A percentile compares a stretch with the other conserved stretches of the same genome.
Conservation (phyloP, 1,140 invertebrate species). For the Sinonovacula constricta region DNA sequence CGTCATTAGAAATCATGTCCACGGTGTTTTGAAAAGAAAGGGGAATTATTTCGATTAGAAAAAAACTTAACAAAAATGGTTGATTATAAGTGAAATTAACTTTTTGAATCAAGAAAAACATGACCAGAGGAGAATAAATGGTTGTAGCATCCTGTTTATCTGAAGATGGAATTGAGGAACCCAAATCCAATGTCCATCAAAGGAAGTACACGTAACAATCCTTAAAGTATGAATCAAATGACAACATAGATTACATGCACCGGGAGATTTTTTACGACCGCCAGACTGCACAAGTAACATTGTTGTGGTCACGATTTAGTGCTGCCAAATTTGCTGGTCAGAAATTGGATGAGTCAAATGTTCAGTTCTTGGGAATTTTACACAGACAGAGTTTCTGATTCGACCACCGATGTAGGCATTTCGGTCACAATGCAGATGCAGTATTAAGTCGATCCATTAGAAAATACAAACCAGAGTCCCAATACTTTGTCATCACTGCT, state of each 20-base stretch:
- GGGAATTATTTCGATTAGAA: too few relatives aligned
- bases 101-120: conserved; percentile 29
- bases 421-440: not conserved
- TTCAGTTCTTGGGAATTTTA: not conserved
- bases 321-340: not conserved
- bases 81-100: conserved; percentile 22
- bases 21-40: too few relatives aligned
- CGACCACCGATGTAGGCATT: not conserved
- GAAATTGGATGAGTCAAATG: not conserved
- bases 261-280: not conserved
- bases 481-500: not conserved
- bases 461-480: not conserved
- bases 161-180: not conserved
- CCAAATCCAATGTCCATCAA: not conserved
- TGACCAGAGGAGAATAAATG: not conserved
- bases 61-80: too few relatives aligned
- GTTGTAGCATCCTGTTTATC: not conserved
- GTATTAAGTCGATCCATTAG: not conserved
- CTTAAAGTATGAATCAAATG: too few relatives aligned
- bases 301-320: not conserved
- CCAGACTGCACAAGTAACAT: not conserved
- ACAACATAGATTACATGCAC: not conserved
- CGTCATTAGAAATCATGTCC: conserved; percentile 17
- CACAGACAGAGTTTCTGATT: not conserved
- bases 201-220: too few relatives aligned